phyloP scores from a whole-genome alignment of 2,888 invertebrate genomes.

The Meghimatium bilineatum region DNA sequence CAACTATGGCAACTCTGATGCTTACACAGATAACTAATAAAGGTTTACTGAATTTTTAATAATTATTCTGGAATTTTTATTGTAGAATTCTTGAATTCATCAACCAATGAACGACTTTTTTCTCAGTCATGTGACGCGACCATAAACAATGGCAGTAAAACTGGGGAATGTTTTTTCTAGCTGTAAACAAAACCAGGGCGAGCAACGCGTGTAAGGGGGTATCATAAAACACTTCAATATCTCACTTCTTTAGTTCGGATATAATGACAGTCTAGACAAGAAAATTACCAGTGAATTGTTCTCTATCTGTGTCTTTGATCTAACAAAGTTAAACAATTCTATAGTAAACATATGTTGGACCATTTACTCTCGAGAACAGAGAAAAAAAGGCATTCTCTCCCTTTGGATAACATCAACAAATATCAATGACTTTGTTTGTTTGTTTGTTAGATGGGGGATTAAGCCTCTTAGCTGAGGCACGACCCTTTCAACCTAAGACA shows the following conservation, averaged over 20 bases:
- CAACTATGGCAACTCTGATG: too few species aligned
- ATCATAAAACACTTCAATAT: background rate
- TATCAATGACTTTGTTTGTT: background rate
- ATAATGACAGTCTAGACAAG: background rate
- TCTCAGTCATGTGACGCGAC: too few species aligned
- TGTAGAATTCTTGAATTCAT: too few species aligned
- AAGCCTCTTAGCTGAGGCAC: too few species aligned
- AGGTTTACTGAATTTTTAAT: too few species aligned
- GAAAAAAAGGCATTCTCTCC: background rate
- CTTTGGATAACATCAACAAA: constrained; percentile 3
- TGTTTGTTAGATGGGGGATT: too few species aligned
- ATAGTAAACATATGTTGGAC: background rate
- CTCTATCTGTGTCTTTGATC: background rate
- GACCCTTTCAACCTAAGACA: too few species aligned
- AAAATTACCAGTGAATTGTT: background rate
- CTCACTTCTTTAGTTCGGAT: background rate
- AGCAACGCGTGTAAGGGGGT: background rate
- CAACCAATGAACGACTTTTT: too few species aligned
- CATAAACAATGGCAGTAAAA: background rate
- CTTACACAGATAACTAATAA: too few species aligned
- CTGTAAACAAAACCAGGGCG: background rate
- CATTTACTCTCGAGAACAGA: background rate
- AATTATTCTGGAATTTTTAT: too few species aligned
- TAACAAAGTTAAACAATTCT: background rate
- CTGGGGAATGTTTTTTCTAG: background rate